Base-by-base conservation (phyloP, 2,113 vertebrate genomes). In the Heterotis niloticus region DNA sequence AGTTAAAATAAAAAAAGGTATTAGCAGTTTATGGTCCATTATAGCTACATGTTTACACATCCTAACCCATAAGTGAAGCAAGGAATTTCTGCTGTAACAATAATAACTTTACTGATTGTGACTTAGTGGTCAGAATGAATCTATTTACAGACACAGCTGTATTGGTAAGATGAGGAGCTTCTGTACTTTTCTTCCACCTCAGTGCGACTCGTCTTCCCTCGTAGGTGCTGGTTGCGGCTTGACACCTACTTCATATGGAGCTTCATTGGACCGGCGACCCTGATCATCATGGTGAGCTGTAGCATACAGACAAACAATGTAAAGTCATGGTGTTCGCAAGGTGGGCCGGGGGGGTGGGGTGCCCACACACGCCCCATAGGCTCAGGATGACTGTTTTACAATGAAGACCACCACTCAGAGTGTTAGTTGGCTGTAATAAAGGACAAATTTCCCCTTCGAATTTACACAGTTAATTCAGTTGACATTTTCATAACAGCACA, bases 201-300 rank as follows among this genome's bases (percentile, higher is more conserved):
- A n/a, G n/a, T n/a, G n/a, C n/a, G n/a, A n/a, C n/a, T 75, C 90
- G 84, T 90, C 87, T 92, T 86, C 87, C 90, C 81, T 90, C 94
- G 87, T 95, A 99, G 98, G 90, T 99, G 98, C 92, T 99, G 98
- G 98, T 94, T 99, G 71, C 94, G 97, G 82, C 93, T 98, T 91
- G 98, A 99, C 93, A 99, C 97, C 79, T 98, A 99, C 91, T 99
- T 99, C 93, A 99, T 99, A 90, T 99, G 98, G 98, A 99, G 98
- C 90, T 99, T 99, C 94, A 98, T 99, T 93, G 98, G 98, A 91
- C 98, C 98, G 0, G 98, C 97, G 82, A 99, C 96, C 89, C 94
- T 99, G 92, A 99, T 99, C 93, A 99, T 99, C 93, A 98, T 99
- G 98, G 98, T 99, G 94, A 97, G 94, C 78, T n/a, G n/a, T n/a